phyloP scores from a whole-genome alignment of 2,797 vertebrate species.

The Gadopsis marmoratus region DNA sequence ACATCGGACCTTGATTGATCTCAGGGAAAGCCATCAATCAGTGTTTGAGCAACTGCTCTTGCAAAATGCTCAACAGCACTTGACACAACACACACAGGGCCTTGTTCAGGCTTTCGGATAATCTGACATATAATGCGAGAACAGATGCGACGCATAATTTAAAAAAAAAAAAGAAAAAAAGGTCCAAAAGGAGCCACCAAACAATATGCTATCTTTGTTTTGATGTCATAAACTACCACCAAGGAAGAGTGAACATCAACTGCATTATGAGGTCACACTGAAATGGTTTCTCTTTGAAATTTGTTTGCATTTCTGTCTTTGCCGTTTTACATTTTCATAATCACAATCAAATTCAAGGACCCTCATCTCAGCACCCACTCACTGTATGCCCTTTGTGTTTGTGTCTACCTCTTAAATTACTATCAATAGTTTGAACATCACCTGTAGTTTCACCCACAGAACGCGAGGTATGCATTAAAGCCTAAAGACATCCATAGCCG shows the following conservation, averaged over 20 bases:
- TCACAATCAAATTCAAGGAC: background rate
- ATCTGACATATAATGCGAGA: background rate
- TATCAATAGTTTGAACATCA: background rate
- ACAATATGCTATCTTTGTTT: background rate
- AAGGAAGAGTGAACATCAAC: background rate
- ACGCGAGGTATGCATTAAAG: background rate
- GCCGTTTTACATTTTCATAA: background rate
- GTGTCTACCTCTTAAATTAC: background rate
- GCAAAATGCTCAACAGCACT: conserved; percentile 14
- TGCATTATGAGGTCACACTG: background rate
- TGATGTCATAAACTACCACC: background rate
- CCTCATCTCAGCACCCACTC: background rate
- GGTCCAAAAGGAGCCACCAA: background rate
- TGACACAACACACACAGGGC: background rate
- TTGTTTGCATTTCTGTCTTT: background rate
- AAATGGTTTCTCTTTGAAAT: background rate
- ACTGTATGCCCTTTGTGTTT: background rate
- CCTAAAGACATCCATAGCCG: background rate
- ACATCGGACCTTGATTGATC: conserved; percentile 37
- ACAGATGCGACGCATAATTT: conserved; percentile 14
- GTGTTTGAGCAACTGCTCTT: background rate
- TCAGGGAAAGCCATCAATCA: background rate
- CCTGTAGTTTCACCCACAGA: no score
- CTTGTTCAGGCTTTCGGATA: conserved; percentile 3
- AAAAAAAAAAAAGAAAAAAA: background rate